Conservation (phyloP, 2,888 invertebrate genomes). For the Noctua janthina region DNA sequence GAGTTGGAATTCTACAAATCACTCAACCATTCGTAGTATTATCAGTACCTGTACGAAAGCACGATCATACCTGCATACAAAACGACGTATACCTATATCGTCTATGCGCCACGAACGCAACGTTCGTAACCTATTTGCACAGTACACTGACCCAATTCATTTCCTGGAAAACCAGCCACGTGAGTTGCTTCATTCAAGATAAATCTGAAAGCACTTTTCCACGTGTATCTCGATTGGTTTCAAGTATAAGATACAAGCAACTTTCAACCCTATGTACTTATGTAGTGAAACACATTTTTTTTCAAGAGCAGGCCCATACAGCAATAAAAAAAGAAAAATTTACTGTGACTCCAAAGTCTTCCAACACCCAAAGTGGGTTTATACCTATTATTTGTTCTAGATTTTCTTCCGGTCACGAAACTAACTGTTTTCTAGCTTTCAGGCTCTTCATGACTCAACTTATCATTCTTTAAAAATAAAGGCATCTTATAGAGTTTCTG, state of each 20-base stretch:
- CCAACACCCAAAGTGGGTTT: not conserved
- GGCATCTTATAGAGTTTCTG: not conserved
- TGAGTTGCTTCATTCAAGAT: constrained; percentile 24
- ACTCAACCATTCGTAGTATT: not conserved
- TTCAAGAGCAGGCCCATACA: no score
- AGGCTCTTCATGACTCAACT: not conserved
- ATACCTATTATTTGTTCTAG: not conserved
- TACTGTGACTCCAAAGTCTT: not conserved
- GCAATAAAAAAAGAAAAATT: no score
- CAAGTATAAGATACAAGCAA: not conserved
- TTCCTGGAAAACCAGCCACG: constrained; percentile 15
- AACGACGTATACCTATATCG: constrained; percentile 8
- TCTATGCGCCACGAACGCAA: constrained; percentile 4
- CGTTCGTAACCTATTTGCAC: constrained; percentile 15
- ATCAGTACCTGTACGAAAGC: not conserved
- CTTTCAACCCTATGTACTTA: not conserved
- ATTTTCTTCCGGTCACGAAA: no score
- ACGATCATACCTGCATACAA: constrained; percentile 6
- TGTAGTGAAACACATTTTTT: not conserved
- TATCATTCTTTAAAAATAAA: not conserved
- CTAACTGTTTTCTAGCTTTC: not conserved
- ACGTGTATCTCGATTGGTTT: not conserved
- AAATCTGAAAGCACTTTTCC: not conserved
- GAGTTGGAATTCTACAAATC: not conserved
- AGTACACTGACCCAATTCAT: constrained; percentile 33